phyloP scores from a whole-genome alignment of 2,888 invertebrate genomes.

The Sepiola atlantica region DNA sequence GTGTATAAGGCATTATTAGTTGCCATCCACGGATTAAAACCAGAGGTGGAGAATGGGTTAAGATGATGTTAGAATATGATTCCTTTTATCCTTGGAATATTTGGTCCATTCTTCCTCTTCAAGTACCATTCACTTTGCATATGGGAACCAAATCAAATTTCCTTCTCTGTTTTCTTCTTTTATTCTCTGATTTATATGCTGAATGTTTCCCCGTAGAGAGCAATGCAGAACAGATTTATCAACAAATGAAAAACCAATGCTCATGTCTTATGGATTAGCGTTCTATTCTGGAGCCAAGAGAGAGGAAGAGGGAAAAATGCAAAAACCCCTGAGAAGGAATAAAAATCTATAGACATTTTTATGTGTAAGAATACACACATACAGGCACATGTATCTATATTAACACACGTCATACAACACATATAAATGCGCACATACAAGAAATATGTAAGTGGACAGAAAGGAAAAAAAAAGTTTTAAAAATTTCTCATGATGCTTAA shows the following conservation, averaged over 20 bases:
- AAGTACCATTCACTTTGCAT: conserved; percentile 24
- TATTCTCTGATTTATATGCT: not conserved
- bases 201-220: not conserved
- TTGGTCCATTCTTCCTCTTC: not conserved
- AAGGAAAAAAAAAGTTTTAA: not conserved
- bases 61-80: not conserved
- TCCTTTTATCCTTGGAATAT: not conserved
- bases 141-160: not conserved
- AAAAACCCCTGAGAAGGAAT: not conserved
- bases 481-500: not conserved
- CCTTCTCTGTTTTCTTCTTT: not conserved
- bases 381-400: not conserved
- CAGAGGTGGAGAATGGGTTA: not conserved
- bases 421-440: not conserved
- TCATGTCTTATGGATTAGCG: not conserved
- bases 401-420: not conserved
- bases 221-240: not conserved
- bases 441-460: not conserved
- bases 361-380: too few relatives aligned
- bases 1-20: not conserved
- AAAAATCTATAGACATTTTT: not conserved
- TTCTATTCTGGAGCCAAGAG: not conserved
- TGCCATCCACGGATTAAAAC: not conserved
- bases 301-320: not conserved
- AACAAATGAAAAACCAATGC: not conserved